Conservation (phyloP, 2,888 invertebrate genomes). For the Drosophila longiperda region DNA sequence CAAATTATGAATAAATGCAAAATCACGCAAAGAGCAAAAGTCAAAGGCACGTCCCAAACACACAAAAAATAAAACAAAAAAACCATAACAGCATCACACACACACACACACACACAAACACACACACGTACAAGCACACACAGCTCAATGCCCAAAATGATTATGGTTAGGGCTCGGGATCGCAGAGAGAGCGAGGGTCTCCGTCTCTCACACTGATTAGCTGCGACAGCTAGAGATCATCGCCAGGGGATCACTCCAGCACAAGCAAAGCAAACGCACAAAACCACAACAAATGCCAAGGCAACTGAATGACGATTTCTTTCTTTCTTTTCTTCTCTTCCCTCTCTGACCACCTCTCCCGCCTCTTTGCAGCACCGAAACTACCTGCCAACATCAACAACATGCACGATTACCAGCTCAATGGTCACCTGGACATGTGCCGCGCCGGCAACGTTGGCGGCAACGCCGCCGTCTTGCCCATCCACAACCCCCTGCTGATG, state of each 20-base stretch:
- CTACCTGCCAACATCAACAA: conserved; percentile 85
- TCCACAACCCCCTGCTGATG: conserved; percentile 77
- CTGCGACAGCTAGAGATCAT: conserved; percentile 83
- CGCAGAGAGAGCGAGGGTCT: conserved; percentile 22
- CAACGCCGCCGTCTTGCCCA: conserved; percentile 60
- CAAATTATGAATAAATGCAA: conserved; percentile 82
- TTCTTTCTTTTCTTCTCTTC: conserved; percentile 38
- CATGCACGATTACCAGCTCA: conserved; percentile 86
- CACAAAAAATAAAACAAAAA: conserved; percentile 2
- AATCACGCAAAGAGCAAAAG: conserved; percentile 75
- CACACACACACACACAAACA: conserved; percentile 31
- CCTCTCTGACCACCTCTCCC: conserved; percentile 22
- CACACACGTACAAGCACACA: conserved; percentile 21
- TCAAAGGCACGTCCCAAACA: conserved; percentile 62
- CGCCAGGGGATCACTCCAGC: conserved; percentile 70
- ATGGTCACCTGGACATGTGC: conserved; percentile 83
- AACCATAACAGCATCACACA: conserved; percentile 18
- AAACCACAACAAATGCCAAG: conserved; percentile 50
- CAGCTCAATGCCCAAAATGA: conserved; percentile 46
- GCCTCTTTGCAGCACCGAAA: conserved; percentile 87
- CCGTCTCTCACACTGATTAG: conserved; percentile 80
- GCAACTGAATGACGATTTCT: conserved; percentile 53
- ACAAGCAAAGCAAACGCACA: conserved; percentile 48
- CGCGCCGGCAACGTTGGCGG: conserved; percentile 70
- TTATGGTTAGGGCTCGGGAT: conserved; percentile 35